Percentiles rank a stretch among this genome's conserved stretches.
Conservation (phyloP, 2,797 vertebrate species). For the Poeciliopsis infans region DNA sequence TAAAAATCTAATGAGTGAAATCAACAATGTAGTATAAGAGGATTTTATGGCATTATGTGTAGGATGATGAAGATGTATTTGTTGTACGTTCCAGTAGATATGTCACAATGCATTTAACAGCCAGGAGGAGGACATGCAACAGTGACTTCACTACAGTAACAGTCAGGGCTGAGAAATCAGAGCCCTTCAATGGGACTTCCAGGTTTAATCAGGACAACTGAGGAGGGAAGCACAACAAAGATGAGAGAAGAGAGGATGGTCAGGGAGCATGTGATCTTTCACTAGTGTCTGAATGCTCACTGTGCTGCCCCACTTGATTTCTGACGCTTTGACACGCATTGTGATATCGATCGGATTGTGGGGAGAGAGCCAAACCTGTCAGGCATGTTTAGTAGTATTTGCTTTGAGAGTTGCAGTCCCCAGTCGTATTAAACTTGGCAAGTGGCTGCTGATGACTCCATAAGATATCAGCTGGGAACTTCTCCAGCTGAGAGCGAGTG, state of each 20-base stretch:
- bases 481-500: conserved; percentile 25
- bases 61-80: conserved; percentile 12
- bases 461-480: conserved; percentile 49
- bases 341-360: conserved; percentile 65
- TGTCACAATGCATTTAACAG: conserved; percentile 50
- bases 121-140: conserved; percentile 53
- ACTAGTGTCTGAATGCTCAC: conserved; percentile 52
- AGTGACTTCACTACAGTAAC: conserved; percentile 71
- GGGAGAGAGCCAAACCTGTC: conserved; percentile 52
- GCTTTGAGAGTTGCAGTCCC: conserved; percentile 62
- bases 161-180: conserved; percentile 66
- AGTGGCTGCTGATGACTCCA: conserved; percentile 62
- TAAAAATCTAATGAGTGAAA: not conserved
- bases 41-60: not conserved
- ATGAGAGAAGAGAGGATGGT: conserved; percentile 19
- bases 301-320: conserved; percentile 50
- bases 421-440: conserved; percentile 61
- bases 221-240: conserved; percentile 67
- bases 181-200: conserved; percentile 63
- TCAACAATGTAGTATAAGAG: not conserved
- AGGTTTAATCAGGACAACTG: conserved; percentile 69
- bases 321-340: conserved; percentile 65
- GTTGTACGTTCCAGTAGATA: conserved; percentile 40
- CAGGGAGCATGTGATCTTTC: conserved; percentile 59
- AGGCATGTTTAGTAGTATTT: conserved; percentile 63